Conservation (phyloP, 2,888 invertebrate species). For the Drosophila anomalata region DNA sequence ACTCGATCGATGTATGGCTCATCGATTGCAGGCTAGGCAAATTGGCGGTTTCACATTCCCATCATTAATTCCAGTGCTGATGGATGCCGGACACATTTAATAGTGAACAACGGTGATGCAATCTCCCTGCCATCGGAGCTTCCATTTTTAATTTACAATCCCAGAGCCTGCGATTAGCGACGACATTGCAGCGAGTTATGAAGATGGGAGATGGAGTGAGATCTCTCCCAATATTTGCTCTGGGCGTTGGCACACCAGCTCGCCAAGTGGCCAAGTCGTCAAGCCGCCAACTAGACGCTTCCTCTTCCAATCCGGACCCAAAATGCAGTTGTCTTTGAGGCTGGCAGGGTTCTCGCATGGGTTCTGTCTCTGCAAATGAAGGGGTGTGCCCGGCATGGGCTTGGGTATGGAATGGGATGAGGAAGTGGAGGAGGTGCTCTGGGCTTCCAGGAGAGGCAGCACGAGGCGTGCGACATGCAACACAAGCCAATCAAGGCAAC, state of each 20-base stretch:
- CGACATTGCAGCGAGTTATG: constrained; percentile 56
- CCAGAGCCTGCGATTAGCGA: constrained; percentile 59
- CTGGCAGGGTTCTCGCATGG: constrained; percentile 19
- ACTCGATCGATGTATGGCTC: too few species aligned
- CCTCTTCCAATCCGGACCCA: constrained; percentile 22
- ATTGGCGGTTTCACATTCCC: constrained; percentile 56
- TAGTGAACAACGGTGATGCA: constrained; percentile 53
- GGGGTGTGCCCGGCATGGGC: constrained; percentile 53
- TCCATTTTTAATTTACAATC: constrained; percentile 53
- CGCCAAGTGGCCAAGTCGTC: constrained; percentile 32
- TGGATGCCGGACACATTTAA: constrained; percentile 52
- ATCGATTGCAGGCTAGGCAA: constrained; percentile 48
- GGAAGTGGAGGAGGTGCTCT: constrained; percentile 26
- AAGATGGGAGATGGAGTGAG: constrained; percentile 35
- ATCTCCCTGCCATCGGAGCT: constrained; percentile 45
- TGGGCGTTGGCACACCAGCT: constrained; percentile 60
- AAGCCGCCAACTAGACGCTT: constrained; percentile 49
- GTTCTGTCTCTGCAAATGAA: constrained; percentile 35
- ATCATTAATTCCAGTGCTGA: constrained; percentile 34
- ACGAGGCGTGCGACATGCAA: constrained; percentile 60
- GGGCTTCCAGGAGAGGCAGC: constrained; percentile 11
- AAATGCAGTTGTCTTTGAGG: constrained; percentile 68
- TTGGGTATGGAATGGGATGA: constrained; percentile 2
- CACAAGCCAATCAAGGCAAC: constrained; percentile 68
- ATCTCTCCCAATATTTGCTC: constrained; percentile 56